phyloP scores from a whole-genome alignment of 2,888 invertebrate genomes.

The Philhelius pedissequus region DNA sequence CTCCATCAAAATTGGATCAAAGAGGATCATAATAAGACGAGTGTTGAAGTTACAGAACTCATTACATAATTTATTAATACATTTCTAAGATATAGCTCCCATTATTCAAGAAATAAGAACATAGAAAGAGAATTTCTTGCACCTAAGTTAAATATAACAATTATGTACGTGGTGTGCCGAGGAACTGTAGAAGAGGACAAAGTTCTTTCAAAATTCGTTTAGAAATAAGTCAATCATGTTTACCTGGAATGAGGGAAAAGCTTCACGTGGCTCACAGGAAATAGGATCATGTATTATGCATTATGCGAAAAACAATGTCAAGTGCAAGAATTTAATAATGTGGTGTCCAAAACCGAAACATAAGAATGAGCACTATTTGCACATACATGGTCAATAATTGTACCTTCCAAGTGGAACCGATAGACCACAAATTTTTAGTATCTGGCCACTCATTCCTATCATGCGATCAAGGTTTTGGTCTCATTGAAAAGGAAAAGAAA shows the following conservation, averaged over 20 bases:
- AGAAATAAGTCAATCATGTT: not conserved
- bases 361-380: constrained; percentile 43
- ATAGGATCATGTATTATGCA: constrained; percentile 38
- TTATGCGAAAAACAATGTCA: constrained; percentile 14
- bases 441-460: constrained; percentile 48
- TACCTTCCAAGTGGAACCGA: constrained; percentile 4
- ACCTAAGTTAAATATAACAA: constrained; percentile 33
- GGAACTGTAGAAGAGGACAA: constrained; percentile 23
- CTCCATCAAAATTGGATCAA: constrained; percentile 16
- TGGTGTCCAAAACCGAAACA: constrained; percentile 45
- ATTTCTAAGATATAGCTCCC: constrained; percentile 40
- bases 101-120: constrained; percentile 44
- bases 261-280: constrained; percentile 34
- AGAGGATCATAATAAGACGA: constrained; percentile 17
- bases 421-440: constrained; percentile 29
- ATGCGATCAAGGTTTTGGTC: constrained; percentile 31
- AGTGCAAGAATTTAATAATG: constrained; percentile 27
- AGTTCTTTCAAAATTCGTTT: not conserved
- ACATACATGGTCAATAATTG: constrained; percentile 47
- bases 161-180: not conserved
- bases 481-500: no score
- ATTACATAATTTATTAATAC: constrained; percentile 36
- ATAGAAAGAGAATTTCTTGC: constrained; percentile 37
- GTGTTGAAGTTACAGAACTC: constrained; percentile 23
- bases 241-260: not conserved